Evolutionary conservation across 2,888 invertebrate species (phyloP), one percentile per base, ranked within the genome.

Genomic region (Noctua janthina): DNA sequence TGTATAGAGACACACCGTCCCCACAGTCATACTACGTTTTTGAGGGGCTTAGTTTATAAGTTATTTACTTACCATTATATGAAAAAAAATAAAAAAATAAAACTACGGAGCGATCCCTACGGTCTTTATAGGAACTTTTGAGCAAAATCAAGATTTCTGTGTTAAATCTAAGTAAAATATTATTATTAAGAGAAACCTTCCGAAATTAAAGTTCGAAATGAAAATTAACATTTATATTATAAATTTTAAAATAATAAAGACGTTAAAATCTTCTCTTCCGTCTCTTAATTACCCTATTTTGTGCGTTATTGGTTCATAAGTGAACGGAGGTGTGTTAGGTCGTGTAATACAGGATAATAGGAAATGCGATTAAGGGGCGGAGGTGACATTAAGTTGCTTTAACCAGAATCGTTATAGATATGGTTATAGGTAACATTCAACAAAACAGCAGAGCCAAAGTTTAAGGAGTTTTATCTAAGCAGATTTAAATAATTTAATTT

Each of bases 301-400:
- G 71, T 54, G 23, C 79, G 46, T 84, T 78, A 82, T 82, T 84
- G 62, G 79, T 84, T 82, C 46, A 79, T 78, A 62, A 82, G 82
- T 82, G 68, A 79, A 62, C 69, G 8, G 46, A 72, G 67, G 67
- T 84, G 35, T 78, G 66, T 59, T 66, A 78, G 43, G 39, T 72
- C 43, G 71, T 59, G 68, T 68, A 72, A 72, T 54, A 68, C 67
- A n/a, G 29, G 43, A 39, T 78, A 78, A 62, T 46, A 77, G 67
- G 11, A 76, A 75, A 81, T 81, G 69, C 49, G 39, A 64, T 81
- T 56, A 76, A 11, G 39, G 54, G 54, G 71, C 59, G 72, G 62
- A 72, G 46, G 72, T 54, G 67, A 62, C 72, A 72, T 68, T 82
- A 71, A 71, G n/a, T 84, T 35, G 43, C 59, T 67, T 62, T 79